Percentiles rank a stretch among this genome's conserved stretches.
Evolutionary conservation across 2,797 vertebrate species (phyloP).

Genomic region (Enoplosus armatus): DNA sequence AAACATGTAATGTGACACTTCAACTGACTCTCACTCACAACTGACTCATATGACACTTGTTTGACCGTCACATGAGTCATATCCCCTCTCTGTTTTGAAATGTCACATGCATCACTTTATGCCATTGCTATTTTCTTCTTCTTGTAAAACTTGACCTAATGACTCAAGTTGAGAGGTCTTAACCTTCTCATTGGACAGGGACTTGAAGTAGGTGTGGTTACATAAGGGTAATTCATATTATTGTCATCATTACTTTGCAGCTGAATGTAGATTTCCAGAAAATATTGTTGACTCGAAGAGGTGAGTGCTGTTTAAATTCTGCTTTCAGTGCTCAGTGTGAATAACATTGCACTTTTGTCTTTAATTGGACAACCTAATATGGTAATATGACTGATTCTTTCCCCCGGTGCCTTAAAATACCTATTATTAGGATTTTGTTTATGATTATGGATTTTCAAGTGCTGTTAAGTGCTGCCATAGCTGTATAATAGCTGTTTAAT

Average conservation of each 20-base stretch:
- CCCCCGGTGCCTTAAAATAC: neutral
- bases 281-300: slow-evolving; percentile 27
- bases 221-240: slow-evolving; percentile 17
- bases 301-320: slow-evolving; percentile 55
- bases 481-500: neutral
- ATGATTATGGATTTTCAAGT: neutral
- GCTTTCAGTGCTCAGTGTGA: neutral
- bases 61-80: slow-evolving; percentile 35
- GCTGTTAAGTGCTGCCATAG: neutral
- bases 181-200: slow-evolving; percentile 56
- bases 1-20: slow-evolving; percentile 25
- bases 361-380: neutral
- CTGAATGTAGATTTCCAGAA: slow-evolving; percentile 36
- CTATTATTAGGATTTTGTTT: neutral
- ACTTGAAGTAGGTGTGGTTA: slow-evolving; percentile 51
- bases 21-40: slow-evolving; percentile 47
- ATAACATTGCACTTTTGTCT: neutral
- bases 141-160: slow-evolving; percentile 72
- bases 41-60: slow-evolving; percentile 42
- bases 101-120: slow-evolving; percentile 47
- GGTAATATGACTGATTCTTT: neutral
- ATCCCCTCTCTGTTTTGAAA: slow-evolving; percentile 35
- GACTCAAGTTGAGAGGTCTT: slow-evolving; percentile 37
- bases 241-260: slow-evolving; percentile 45
- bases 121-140: slow-evolving; percentile 61